These are phyloP conservation scores for Aporrectodea caliginosa DNA, from an alignment of 1,140 invertebrate species.

Conservation along the genomic window DNA sequence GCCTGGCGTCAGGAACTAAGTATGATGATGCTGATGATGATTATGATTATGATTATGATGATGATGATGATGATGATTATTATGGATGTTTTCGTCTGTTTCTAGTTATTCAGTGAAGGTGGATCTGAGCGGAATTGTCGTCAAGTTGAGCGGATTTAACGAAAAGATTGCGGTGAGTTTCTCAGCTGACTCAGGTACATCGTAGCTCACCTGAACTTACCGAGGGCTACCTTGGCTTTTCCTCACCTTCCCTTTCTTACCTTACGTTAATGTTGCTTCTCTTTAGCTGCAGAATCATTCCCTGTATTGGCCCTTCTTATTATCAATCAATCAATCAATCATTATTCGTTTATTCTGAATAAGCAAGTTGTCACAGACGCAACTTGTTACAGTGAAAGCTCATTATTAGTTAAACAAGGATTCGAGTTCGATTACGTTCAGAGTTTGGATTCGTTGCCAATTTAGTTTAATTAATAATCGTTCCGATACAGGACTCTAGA, in stretches of 20 bases:
- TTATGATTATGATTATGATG: too few species aligned
- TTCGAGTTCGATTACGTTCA: too few species aligned
- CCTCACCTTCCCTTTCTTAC: not conserved
- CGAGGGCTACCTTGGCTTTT: not conserved
- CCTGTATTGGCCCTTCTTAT: not conserved
- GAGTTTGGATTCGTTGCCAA: too few species aligned
- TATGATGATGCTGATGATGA: too few species aligned
- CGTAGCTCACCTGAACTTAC: not conserved
- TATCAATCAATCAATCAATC: not conserved
- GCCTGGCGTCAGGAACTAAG: too few species aligned
- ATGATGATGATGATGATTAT: too few species aligned
- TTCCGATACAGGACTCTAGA: too few species aligned
- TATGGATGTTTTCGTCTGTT: too few species aligned
- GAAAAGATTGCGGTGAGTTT: not conserved
- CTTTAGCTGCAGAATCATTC: not conserved
- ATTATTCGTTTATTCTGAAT: not conserved
- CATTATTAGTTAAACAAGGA: too few species aligned
- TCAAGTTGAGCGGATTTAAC: not conserved
- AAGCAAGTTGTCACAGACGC: too few species aligned
- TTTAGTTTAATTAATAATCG: too few species aligned
- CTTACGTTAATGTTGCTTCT: not conserved
- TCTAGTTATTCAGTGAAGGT: not conserved
- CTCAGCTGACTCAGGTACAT: not conserved
- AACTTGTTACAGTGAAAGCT: too few species aligned
- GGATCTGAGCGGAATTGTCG: not conserved